Percentiles rank a stretch among this genome's conserved stretches.
Evolutionary conservation across 2,113 vertebrate species (phyloP).

Genomic region (Sisor rabdophorus): DNA sequence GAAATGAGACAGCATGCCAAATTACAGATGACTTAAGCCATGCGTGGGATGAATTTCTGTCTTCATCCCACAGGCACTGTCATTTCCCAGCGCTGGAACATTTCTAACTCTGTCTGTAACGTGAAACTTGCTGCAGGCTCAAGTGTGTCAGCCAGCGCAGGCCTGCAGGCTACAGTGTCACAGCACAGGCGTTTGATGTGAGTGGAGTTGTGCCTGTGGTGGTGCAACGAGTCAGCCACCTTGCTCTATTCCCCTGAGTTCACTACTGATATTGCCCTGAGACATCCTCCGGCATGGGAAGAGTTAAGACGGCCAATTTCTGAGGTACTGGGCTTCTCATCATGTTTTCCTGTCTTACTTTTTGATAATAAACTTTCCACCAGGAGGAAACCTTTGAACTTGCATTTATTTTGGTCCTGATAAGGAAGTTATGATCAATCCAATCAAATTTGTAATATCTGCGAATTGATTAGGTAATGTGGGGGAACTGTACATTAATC

Average conservation of each 20-base stretch:
- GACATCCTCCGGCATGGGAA: conserved; percentile 56
- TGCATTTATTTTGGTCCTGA: conserved; percentile 29
- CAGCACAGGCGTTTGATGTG: conserved; percentile 66
- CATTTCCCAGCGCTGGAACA: conserved; percentile 61
- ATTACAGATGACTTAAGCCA: conserved; percentile 44
- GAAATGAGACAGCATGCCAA: conserved; percentile 38
- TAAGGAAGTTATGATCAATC: conserved; percentile 21
- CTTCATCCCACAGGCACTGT: conserved; percentile 60
- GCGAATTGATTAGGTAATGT: conserved; percentile 6
- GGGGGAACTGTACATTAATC: neutral
- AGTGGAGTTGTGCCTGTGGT: conserved; percentile 64
- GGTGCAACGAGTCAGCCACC: conserved; percentile 70
- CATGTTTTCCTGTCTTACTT: conserved; percentile 36
- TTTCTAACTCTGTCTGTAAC: conserved; percentile 61
- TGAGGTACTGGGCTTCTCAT: conserved; percentile 37
- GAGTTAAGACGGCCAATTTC: conserved; percentile 57
- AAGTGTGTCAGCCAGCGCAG: conserved; percentile 54
- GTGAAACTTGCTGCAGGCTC: conserved; percentile 58
- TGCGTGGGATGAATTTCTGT: conserved; percentile 33
- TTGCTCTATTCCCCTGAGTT: conserved; percentile 60
- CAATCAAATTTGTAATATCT: conserved; percentile 10
- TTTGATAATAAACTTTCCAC: conserved; percentile 34
- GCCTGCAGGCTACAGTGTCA: conserved; percentile 60
- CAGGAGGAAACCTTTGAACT: conserved; percentile 34
- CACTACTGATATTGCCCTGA: conserved; percentile 65